phyloP scores from a whole-genome alignment of 2,888 invertebrate species.

The Elysia crispata region DNA sequence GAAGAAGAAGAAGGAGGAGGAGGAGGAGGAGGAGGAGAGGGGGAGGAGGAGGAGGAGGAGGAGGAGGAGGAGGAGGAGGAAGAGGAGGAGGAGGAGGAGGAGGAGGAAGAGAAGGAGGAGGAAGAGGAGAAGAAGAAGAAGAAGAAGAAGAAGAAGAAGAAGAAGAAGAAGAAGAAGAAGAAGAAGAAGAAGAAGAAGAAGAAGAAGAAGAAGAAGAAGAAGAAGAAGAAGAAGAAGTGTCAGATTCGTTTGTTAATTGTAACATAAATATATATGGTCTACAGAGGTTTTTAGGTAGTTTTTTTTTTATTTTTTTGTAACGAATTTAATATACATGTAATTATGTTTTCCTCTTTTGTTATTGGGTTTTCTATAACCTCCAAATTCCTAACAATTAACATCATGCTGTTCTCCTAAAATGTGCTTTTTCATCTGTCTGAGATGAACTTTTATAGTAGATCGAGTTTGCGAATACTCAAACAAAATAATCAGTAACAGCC shows the following conservation, averaged over 20 bases:
- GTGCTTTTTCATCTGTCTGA: too few relatives aligned
- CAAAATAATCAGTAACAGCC: too few relatives aligned
- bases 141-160: not conserved
- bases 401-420: too few relatives aligned
- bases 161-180: conserved; percentile 2
- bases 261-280: too few relatives aligned
- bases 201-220: not conserved
- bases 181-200: conserved; percentile 14
- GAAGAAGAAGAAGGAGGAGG: not conserved
- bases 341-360: too few relatives aligned
- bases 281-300: too few relatives aligned
- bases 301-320: too few relatives aligned
- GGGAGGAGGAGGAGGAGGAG: not conserved
- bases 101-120: not conserved
- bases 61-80: conserved; percentile 17
- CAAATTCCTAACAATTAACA: too few relatives aligned
- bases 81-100: conserved; percentile 21
- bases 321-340: too few relatives aligned
- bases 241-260: not conserved
- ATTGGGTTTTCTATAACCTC: too few relatives aligned
- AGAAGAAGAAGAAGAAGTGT: not conserved
- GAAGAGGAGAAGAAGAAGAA: conserved; percentile 11
- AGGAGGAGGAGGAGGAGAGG: not conserved
- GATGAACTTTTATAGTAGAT: too few relatives aligned
- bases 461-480: too few relatives aligned